These are phyloP conservation scores for Erpetoichthys calabaricus DNA, from an alignment of 2,797 vertebrate genomes.

Conservation along the genomic window DNA sequence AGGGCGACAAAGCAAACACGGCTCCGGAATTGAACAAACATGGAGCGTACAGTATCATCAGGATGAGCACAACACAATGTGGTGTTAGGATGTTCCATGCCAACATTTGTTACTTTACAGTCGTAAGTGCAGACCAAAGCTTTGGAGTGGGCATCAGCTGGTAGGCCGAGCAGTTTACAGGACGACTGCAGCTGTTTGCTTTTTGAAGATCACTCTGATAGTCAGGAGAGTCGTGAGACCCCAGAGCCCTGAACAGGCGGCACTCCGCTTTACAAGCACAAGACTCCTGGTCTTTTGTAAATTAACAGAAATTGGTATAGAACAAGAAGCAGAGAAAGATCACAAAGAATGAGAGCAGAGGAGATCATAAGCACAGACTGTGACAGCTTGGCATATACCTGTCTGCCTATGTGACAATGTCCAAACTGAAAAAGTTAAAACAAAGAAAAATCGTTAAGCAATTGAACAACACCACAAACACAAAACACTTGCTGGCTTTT, in stretches of 20 bases:
- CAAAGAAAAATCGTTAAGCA: conserved; percentile 34
- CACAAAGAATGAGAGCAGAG: conserved; percentile 16
- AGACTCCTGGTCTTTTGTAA: conserved; percentile 31
- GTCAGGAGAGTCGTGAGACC: too few relatives aligned
- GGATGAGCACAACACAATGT: conserved; percentile 21
- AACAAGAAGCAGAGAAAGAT: conserved; percentile 30
- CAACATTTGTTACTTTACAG: conserved; percentile 35
- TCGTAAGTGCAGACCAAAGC: neutral
- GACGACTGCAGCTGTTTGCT: too few relatives aligned
- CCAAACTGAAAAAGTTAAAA: conserved; percentile 52
- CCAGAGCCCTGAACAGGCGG: too few relatives aligned
- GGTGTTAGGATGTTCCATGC: conserved; percentile 27
- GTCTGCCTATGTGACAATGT: conserved; percentile 63
- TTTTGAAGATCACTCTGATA: too few relatives aligned
- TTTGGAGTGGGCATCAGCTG: too few relatives aligned
- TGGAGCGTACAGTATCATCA: conserved; percentile 5
- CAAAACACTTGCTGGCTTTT: neutral
- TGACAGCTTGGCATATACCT: conserved; percentile 35
- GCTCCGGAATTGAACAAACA: too few relatives aligned
- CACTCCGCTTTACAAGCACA: too few relatives aligned
- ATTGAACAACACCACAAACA: neutral
- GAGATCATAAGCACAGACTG: conserved; percentile 23
- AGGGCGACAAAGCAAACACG: too few relatives aligned
- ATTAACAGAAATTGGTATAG: conserved; percentile 58
- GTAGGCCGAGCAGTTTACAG: too few relatives aligned